Conservation (phyloP, 2,113 vertebrate genomes). For the Gymnorhina tibicen region DNA sequence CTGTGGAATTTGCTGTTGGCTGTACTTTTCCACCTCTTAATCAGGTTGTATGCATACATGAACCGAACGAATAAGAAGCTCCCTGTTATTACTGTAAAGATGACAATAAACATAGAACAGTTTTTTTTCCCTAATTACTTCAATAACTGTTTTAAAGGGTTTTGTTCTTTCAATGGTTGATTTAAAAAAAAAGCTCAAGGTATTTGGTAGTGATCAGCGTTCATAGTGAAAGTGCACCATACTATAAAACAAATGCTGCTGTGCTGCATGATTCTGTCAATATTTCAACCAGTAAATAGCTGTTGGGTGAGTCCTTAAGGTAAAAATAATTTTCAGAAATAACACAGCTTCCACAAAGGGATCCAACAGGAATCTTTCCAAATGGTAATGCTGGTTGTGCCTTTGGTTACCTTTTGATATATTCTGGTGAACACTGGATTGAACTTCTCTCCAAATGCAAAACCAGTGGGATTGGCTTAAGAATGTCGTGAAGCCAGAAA, state of each 20-base stretch:
- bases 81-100: background rate
- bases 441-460: background rate
- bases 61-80: background rate
- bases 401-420: background rate
- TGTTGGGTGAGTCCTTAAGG: background rate
- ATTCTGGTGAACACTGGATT: background rate
- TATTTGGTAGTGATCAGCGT: background rate
- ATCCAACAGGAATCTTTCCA: background rate
- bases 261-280: background rate
- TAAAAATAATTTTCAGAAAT: background rate
- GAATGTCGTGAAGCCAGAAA: background rate
- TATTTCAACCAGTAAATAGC: background rate
- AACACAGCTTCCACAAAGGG: background rate
- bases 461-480: background rate
- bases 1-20: background rate
- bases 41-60: background rate
- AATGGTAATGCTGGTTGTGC: background rate
- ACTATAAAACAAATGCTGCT: background rate
- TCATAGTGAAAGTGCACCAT: background rate
- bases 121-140: background rate
- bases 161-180: background rate
- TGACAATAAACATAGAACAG: background rate
- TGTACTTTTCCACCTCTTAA: background rate
- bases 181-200: background rate
- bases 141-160: background rate